Conservation (phyloP, 2,113 vertebrate genomes). For the Corythaixoides concolor region DNA sequence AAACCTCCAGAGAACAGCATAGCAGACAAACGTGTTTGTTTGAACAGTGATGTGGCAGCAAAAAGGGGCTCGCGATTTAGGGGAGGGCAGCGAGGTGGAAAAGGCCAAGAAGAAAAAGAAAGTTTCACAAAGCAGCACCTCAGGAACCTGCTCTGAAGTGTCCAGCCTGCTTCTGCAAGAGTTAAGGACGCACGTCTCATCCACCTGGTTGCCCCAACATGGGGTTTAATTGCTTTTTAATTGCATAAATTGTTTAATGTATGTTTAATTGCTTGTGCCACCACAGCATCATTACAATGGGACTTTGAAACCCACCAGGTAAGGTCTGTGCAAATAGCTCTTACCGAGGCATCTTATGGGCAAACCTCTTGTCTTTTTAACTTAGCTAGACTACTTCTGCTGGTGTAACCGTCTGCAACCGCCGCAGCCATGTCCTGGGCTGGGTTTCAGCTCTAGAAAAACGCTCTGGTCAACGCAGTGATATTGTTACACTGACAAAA, state of each 20-base stretch:
- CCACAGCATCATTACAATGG: accelerated
- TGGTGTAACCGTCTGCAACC: accelerated
- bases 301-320: background rate
- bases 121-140: background rate
- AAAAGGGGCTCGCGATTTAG: background rate
- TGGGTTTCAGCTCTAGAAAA: background rate
- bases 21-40: background rate
- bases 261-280: background rate
- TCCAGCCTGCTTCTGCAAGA: background rate
- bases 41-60: background rate
- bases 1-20: accelerated
- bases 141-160: background rate
- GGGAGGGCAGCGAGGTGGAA: background rate
- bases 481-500: background rate
- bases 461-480: background rate
- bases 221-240: background rate
- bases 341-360: background rate
- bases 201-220: accelerated
- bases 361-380: no score
- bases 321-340: background rate
- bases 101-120: background rate
- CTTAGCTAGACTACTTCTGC: background rate
- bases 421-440: background rate
- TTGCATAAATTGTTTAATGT: background rate
- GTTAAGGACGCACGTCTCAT: background rate